Base-by-base conservation (phyloP, 2,113 vertebrate genomes). In the Vulpes ferrilata region DNA sequence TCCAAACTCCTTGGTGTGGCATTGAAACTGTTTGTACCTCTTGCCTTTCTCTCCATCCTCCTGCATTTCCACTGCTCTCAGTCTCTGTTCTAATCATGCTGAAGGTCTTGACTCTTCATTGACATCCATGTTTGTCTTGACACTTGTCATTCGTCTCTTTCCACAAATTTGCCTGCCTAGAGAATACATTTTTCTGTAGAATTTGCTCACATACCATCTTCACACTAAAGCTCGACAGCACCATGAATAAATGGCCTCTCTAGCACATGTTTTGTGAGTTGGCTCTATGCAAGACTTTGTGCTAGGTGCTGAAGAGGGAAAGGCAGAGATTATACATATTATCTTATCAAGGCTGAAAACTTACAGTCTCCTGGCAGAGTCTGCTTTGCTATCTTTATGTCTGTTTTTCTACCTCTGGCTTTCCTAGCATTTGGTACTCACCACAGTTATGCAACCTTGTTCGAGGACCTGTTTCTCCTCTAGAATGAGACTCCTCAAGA, bases 211-310 rank as follows among this genome's bases (percentile, higher is more conserved):
- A 10, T 11, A 25, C 17, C 11, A 3, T 32, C 81, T 93, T 23
- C 59, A 2, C 48, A 1, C 0, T 55, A 48, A 76, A 35, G 10
- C 10, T 84, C 60, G 27, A 1, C 3, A 23, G 11, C 19, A 25
- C 16, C 12, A 3, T 13, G 17, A 27, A 57, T 16, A 32, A 12
- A 0, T 30, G 62, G n/a, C 35, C 17, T 92, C 25, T 15, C 30
- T 57, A 6, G 17, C 3, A 13, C 30, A 4, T 51, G 9, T 74
- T 81, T 85, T 25, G 35, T 81, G 43, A 16, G 25, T 35, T 25
- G 55, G 17, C 82, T 73, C 19, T 4, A 1, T 1, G 8, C 4
- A 57, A 23, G 16, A 67, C 43, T 22, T 85, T 53, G 67, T 71
- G 9, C 71, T 59, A 60, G 23, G 48, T 20, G 20, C 3, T 30